Evolutionary conservation across 2,797 vertebrate species (phyloP).

Genomic region (Cottoperca gobio): DNA sequence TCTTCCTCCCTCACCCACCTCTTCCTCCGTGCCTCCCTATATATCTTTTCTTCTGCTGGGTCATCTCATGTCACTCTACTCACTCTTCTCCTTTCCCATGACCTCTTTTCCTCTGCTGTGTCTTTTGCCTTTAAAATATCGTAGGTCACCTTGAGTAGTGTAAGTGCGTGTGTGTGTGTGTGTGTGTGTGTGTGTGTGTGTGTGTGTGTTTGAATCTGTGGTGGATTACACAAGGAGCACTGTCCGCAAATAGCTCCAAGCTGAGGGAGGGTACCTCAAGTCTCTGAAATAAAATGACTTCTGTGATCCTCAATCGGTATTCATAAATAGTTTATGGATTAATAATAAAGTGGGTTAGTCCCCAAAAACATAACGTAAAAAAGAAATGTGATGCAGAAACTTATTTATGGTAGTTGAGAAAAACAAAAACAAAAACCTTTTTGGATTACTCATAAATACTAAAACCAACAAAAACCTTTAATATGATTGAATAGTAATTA

Average conservation of each 20-base stretch:
- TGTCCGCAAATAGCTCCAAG: not conserved
- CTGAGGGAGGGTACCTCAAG: not conserved
- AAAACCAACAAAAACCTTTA: not conserved
- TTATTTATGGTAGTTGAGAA: not conserved
- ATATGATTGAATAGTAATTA: not conserved
- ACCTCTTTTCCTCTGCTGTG: slow-evolving; percentile 59
- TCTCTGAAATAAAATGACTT: not conserved
- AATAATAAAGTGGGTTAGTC: not conserved
- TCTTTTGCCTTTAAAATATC: slow-evolving; percentile 17
- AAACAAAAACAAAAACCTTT: not conserved
- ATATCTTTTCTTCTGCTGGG: slow-evolving; percentile 42
- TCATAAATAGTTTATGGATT: slow-evolving; percentile 3
- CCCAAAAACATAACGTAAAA: not conserved
- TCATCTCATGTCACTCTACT: slow-evolving; percentile 50
- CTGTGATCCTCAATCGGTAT: slow-evolving; percentile 14
- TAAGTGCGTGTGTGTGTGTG: no score
- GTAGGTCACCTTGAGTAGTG: slow-evolving; percentile 42
- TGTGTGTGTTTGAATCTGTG: not conserved
- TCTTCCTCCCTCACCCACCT: slow-evolving; percentile 6
- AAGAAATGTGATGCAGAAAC: not conserved
- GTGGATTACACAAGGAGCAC: not conserved
- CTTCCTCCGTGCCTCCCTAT: slow-evolving; percentile 10
- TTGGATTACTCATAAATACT: not conserved
- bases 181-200: slow-evolving; percentile 1
- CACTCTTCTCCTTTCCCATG: slow-evolving; percentile 58